These are phyloP conservation scores for Heterotilapia buettikoferi DNA, from an alignment of 2,113 vertebrate species.

Conservation along the genomic window DNA sequence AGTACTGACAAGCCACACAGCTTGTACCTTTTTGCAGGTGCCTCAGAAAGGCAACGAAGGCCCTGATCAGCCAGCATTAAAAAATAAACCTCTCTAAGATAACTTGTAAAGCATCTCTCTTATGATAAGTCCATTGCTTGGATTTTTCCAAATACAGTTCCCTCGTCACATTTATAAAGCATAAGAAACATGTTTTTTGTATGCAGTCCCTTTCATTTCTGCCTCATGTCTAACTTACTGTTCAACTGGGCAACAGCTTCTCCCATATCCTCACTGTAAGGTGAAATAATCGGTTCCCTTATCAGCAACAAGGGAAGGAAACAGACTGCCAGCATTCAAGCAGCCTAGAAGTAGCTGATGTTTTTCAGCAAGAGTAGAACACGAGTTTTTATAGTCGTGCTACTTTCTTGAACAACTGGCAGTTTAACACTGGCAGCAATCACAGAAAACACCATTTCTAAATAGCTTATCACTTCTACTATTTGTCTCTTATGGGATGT, in stretches of 20 bases:
- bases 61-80: neutral
- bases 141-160: neutral
- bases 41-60: neutral
- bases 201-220: accelerated
- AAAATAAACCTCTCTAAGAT: neutral
- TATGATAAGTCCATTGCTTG: neutral
- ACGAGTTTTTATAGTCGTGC: neutral
- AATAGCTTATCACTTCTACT: neutral
- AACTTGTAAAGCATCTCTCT: neutral
- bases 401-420: neutral
- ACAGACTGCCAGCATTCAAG: neutral
- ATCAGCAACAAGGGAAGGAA: neutral
- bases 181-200: neutral
- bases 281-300: neutral
- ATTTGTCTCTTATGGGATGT: neutral
- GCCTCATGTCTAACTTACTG: neutral
- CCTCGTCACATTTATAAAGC: neutral
- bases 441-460: neutral
- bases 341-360: neutral
- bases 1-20: neutral
- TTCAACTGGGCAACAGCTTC: neutral
- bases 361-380: neutral
- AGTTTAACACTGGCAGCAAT: neutral
- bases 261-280: neutral
- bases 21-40: neutral